Evolutionary conservation across 2,888 invertebrate genomes (phyloP).

Genomic region (Diachrysia chrysitis): DNA sequence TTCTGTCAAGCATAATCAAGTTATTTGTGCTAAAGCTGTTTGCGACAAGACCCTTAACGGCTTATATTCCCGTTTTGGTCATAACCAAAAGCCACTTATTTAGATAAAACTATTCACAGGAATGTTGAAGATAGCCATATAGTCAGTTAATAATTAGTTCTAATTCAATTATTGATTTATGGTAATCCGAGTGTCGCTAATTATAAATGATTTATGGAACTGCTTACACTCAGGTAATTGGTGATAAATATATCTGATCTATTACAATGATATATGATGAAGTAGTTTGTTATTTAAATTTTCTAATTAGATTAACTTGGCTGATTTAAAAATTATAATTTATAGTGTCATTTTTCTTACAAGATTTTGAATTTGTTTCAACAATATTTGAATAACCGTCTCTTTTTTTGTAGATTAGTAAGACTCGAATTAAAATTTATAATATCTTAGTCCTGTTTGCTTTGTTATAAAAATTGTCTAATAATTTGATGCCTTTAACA

Average conservation of each 20-base stretch:
- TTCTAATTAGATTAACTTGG: constrained; percentile 10
- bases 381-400: not conserved
- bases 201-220: constrained; percentile 45
- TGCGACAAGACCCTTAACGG: constrained; percentile 62
- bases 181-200: constrained; percentile 13
- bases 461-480: no score
- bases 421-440: no score
- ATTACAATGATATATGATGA: constrained; percentile 12
- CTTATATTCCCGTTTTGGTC: constrained; percentile 60
- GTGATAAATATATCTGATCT: constrained; percentile 36
- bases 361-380: not conserved
- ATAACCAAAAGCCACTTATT: constrained; percentile 62
- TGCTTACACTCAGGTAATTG: constrained; percentile 21
- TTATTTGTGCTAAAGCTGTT: constrained; percentile 63
- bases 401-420: no score
- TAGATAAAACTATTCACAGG: constrained; percentile 57
- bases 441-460: no score
- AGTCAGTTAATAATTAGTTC: constrained; percentile 31
- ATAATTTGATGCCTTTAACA: not conserved
- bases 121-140: constrained; percentile 56
- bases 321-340: not conserved
- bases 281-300: constrained; percentile 3
- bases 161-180: constrained; percentile 42
- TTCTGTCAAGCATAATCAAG: constrained; percentile 67
- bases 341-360: not conserved